Conservation (phyloP, 2,888 invertebrate species). For the Pyrocoelia pectoralis region DNA sequence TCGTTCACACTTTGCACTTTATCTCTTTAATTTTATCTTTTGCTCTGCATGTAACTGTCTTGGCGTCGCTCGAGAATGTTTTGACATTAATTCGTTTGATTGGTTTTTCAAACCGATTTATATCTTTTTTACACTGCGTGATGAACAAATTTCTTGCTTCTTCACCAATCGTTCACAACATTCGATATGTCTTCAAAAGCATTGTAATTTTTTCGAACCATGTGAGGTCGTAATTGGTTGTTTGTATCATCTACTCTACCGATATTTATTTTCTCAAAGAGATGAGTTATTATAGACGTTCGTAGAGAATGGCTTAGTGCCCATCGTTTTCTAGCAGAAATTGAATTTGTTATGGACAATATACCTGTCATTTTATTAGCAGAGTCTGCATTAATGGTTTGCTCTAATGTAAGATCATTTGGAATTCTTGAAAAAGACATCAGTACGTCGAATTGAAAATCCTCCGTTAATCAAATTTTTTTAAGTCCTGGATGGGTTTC, state of each 20-base stretch:
- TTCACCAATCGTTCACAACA: not conserved
- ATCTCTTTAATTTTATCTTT: too few species aligned
- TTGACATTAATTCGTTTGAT: not conserved
- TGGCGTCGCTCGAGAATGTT: not conserved
- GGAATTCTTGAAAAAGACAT: too few species aligned
- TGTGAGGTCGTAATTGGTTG: not conserved
- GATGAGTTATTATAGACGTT: not conserved
- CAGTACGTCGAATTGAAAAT: too few species aligned
- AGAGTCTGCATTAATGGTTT: not conserved
- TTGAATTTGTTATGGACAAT: not conserved
- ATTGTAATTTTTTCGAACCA: not conserved
- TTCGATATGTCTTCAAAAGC: not conserved
- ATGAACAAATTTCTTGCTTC: not conserved
- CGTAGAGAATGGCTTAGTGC: not conserved
- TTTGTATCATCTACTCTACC: not conserved
- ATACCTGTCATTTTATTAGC: not conserved
- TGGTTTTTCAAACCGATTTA: not conserved
- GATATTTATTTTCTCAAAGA: not conserved
- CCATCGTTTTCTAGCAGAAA: not conserved
- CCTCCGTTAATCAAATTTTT: too few species aligned
- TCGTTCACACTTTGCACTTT: not conserved
- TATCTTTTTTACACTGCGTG: not conserved
- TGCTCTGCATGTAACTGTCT: not conserved
- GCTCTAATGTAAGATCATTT: too few species aligned
- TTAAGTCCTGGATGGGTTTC: not conserved